These are phyloP conservation scores for Drosophila falleni DNA, from an alignment of 2,888 invertebrate species.

Conservation along the genomic window DNA sequence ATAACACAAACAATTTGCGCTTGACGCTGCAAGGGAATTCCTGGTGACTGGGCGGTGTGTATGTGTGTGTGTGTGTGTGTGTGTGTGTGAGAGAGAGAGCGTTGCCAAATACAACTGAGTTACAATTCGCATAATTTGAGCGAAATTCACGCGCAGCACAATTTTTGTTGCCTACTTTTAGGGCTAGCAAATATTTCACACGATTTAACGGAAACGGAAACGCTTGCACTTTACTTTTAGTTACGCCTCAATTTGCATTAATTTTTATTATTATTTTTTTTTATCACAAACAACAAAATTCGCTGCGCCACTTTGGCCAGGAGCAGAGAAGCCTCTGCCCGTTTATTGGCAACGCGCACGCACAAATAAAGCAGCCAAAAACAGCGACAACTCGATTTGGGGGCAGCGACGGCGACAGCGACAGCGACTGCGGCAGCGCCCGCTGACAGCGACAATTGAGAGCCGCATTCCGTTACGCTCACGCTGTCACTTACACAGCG, in stretches of 20 bases:
- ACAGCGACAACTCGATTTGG: slow-evolving; percentile 27
- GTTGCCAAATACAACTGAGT: slow-evolving; percentile 22
- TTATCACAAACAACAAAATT: slow-evolving; percentile 68
- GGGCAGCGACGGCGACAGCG: slow-evolving; percentile 22
- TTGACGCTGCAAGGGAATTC: slow-evolving; percentile 67
- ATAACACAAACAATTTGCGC: slow-evolving; percentile 71
- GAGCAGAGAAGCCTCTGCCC: slow-evolving; percentile 70
- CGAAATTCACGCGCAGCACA: slow-evolving; percentile 16
- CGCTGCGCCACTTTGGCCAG: slow-evolving; percentile 64
- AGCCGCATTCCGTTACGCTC: slow-evolving; percentile 47
- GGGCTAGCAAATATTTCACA: slow-evolving; percentile 22
- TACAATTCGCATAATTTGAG: slow-evolving; percentile 23
- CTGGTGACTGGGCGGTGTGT: slow-evolving; percentile 15
- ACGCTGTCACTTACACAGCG: neutral
- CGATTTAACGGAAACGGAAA: slow-evolving; percentile 24
- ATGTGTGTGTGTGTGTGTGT: slow-evolving; percentile 10
- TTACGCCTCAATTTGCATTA: slow-evolving; percentile 18
- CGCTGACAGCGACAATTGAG: slow-evolving; percentile 31
- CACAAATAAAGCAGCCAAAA: slow-evolving; percentile 66
- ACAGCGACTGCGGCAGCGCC: slow-evolving; percentile 13
- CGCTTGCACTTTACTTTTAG: slow-evolving; percentile 11
- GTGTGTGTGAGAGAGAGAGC: slow-evolving; percentile 27
- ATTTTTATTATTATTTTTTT: too few relatives aligned
- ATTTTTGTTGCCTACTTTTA: slow-evolving; percentile 51
- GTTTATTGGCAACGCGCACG: slow-evolving; percentile 78